phyloP scores from a whole-genome alignment of 2,797 vertebrate genomes.

The Tenualosa ilisha region DNA sequence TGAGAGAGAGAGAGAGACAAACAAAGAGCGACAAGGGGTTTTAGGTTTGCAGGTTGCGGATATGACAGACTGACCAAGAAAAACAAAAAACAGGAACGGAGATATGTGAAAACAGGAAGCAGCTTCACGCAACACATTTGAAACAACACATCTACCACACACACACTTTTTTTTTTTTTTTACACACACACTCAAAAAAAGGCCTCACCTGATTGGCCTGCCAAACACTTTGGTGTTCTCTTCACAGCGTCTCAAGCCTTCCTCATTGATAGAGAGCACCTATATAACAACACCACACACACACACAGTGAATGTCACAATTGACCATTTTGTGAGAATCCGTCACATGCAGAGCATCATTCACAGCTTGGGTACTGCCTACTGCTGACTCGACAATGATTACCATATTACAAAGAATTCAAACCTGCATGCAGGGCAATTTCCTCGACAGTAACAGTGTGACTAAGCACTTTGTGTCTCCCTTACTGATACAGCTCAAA shows the following conservation, averaged over 20 bases:
- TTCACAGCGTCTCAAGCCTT: slow-evolving; percentile 84
- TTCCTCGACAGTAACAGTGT: background rate
- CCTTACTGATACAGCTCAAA: background rate
- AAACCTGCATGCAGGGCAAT: background rate
- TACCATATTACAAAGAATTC: background rate
- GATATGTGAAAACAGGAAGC: background rate
- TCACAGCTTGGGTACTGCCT: background rate
- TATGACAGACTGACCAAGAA: slow-evolving; percentile 8
- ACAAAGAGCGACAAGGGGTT: background rate
- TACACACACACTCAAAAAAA: background rate
- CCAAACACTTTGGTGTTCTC: slow-evolving; percentile 89
- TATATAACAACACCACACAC: slow-evolving; percentile 45
- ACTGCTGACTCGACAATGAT: background rate
- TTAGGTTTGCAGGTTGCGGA: background rate
- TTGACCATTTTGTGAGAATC: background rate
- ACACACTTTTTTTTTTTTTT: no score
- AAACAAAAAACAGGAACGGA: background rate
- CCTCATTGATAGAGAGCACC: slow-evolving; percentile 90
- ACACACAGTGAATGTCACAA: background rate
- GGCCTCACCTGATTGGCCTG: slow-evolving; percentile 83
- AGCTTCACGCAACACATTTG: background rate
- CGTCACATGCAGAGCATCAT: background rate
- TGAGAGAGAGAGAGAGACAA: background rate
- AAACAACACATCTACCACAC: background rate
- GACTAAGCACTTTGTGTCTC: background rate